A percentile compares a stretch with the other conserved stretches of the same genome.
Evolutionary conservation across 2,113 vertebrate genomes (phyloP).

Genomic region (Crotalus viridis): DNA sequence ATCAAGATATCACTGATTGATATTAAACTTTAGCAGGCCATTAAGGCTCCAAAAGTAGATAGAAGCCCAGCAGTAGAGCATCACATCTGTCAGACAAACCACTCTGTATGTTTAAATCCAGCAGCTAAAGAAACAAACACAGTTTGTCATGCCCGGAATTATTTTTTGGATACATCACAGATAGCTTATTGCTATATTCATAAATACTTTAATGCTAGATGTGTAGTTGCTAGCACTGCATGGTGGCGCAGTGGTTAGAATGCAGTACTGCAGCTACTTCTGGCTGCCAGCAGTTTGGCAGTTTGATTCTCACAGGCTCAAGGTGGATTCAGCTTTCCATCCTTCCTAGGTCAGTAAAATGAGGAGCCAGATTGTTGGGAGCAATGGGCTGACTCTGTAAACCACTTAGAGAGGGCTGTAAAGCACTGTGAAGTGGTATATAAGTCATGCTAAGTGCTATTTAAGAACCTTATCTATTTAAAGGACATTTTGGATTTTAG

Average conservation of each 20-base stretch:
- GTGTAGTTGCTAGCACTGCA: background rate
- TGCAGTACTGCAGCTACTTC: no score
- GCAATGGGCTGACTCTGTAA: no score
- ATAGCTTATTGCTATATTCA: background rate
- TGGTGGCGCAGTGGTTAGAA: no score
- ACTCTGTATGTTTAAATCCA: constrained; percentile 82
- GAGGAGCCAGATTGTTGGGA: no score
- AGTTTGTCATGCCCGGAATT: background rate
- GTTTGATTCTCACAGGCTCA: no score
- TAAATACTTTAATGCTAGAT: background rate
- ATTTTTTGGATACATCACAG: background rate
- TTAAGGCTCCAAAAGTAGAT: background rate
- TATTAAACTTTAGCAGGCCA: background rate
- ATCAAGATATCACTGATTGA: background rate
- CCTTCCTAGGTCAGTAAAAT: no score
- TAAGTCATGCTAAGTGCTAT: no score
- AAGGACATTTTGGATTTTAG: background rate
- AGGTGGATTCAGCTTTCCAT: no score
- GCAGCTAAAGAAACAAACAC: constrained; percentile 67
- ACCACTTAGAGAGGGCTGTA: no score
- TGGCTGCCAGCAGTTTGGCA: no score
- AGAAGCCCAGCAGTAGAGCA: background rate
- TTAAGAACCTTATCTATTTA: background rate
- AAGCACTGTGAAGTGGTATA: no score
- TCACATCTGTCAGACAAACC: constrained; percentile 75